Conservation (phyloP, 2,113 vertebrate genomes). For the Tragulus kanchil region DNA sequence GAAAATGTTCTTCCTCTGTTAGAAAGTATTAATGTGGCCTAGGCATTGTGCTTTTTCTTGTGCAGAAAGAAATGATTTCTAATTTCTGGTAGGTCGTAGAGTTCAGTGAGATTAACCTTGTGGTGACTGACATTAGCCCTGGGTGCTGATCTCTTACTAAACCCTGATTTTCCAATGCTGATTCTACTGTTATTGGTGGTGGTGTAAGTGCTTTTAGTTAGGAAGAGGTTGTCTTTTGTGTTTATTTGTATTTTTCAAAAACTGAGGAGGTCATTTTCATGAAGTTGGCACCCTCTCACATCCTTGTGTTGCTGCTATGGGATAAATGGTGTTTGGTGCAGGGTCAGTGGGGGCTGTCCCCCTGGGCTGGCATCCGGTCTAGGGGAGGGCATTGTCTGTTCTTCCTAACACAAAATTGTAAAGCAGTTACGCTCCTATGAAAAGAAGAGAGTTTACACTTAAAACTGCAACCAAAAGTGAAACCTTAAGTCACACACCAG, state of each 20-base stretch:
- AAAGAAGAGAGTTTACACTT: background rate
- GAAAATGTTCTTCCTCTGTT: background rate
- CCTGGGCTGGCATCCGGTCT: background rate
- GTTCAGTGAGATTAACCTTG: background rate
- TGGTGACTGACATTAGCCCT: background rate
- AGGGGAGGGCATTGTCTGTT: background rate
- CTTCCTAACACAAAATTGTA: background rate
- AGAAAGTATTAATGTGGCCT: background rate
- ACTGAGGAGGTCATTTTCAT: background rate
- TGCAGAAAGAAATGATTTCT: background rate
- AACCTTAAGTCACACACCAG: background rate
- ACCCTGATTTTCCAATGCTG: accelerated
- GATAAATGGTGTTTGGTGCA: background rate
- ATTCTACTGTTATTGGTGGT: background rate
- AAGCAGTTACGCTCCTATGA: background rate
- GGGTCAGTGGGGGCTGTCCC: background rate
- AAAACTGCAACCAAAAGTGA: background rate
- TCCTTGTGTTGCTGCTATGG: background rate
- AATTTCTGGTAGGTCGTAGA: background rate
- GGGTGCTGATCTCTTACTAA: background rate
- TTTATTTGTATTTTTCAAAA: constrained; percentile 33
- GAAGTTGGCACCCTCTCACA: background rate
- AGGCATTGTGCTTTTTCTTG: background rate
- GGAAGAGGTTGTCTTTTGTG: background rate
- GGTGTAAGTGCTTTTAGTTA: background rate